A percentile compares a stretch with the other conserved stretches of the same genome.
phyloP scores from a whole-genome alignment of 2,888 invertebrate genomes.

The Caenorhabditis becei region DNA sequence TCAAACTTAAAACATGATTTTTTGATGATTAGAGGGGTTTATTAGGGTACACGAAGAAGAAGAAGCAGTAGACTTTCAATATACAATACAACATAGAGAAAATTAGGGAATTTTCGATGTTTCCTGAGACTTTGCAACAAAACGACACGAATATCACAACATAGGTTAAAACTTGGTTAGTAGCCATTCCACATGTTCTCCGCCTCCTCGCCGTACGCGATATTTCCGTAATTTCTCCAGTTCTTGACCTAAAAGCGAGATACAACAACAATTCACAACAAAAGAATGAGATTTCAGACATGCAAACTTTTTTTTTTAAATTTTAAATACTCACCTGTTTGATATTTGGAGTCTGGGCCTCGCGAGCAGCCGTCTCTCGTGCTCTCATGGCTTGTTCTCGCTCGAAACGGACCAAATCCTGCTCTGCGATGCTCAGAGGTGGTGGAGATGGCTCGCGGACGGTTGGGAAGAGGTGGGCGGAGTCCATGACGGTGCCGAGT shows the following conservation, averaged over 20 bases:
- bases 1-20: neutral
- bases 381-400: slow-evolving; percentile 40
- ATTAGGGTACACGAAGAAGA: no score
- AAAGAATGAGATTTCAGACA: neutral
- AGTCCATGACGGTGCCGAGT: slow-evolving; percentile 90
- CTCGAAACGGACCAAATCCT: slow-evolving; percentile 63
- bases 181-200: neutral
- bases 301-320: neutral
- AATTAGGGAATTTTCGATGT: no score
- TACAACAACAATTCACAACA: no score
- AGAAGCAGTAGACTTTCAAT: no score
- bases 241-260: neutral
- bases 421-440: slow-evolving; percentile 73
- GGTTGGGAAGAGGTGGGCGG: slow-evolving; percentile 80
- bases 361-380: slow-evolving; percentile 12
- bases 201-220: neutral
- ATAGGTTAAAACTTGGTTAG: no score
- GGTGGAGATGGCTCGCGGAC: slow-evolving; percentile 75
- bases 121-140: no score
- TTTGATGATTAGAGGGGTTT: no score
- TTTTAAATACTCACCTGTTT: slow-evolving; percentile 11
- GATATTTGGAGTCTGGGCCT: neutral
- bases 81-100: no score
- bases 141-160: no score
- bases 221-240: neutral